phyloP scores from a whole-genome alignment of 2,113 vertebrate species.

The Condylura cristata region DNA sequence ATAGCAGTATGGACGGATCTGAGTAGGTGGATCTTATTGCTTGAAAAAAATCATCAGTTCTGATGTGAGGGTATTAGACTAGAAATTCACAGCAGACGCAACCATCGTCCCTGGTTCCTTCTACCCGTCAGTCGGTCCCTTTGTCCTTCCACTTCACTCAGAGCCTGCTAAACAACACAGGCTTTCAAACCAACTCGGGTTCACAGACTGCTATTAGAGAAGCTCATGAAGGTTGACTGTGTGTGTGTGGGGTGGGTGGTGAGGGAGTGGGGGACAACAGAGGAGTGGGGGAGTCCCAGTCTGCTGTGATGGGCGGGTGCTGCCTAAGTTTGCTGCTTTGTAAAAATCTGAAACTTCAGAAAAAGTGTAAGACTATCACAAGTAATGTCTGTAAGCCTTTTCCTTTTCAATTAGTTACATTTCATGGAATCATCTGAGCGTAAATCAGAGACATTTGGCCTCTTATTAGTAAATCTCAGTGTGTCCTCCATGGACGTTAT shows the following conservation, averaged over 20 bases:
- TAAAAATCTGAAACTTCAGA: not conserved
- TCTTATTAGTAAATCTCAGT: not conserved
- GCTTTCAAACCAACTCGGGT: not conserved
- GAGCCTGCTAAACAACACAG: not conserved
- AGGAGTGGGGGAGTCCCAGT: not conserved
- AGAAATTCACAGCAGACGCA: not conserved
- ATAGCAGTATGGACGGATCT: not conserved
- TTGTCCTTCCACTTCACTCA: not conserved
- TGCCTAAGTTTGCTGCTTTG: not conserved
- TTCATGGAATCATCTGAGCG: constrained; percentile 3
- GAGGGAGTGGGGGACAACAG: not conserved
- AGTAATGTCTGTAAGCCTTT: not conserved
- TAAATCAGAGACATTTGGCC: not conserved
- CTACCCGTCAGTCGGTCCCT: not conserved
- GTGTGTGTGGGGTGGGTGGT: not conserved
- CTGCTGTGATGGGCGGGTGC: not conserved
- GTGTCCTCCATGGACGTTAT: not conserved
- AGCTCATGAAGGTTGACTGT: not conserved
- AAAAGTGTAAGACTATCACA: not conserved
- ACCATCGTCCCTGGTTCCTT: not conserved
- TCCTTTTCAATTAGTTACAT: not conserved
- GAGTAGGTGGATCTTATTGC: not conserved
- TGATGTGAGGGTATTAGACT: not conserved
- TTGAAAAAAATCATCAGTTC: not conserved
- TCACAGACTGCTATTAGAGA: not conserved